A percentile compares a stretch with the other conserved stretches of the same genome.
Conservation (phyloP, 2,797 vertebrate species). For the Sebastes cheni region DNA sequence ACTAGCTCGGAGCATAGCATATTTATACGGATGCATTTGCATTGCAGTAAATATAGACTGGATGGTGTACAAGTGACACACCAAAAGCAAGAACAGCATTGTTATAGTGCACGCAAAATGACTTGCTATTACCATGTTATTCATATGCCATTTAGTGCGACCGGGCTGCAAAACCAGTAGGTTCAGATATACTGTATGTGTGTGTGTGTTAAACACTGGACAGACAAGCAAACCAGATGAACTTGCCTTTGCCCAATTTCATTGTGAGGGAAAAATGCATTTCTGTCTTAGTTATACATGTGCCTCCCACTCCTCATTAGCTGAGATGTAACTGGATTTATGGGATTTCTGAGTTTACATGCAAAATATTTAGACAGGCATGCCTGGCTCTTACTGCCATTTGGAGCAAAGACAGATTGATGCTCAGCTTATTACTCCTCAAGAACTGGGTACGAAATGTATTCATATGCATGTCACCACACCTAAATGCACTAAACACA, state of each 20-base stretch:
- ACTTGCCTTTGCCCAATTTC: not conserved
- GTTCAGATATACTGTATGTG: not conserved
- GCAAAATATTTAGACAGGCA: conserved; percentile 16
- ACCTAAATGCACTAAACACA: not conserved
- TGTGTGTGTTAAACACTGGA: not conserved
- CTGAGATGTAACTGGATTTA: not conserved
- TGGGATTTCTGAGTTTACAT: conserved; percentile 6
- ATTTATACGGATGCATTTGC: not conserved
- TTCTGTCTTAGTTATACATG: not conserved
- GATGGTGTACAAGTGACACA: not conserved
- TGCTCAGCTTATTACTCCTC: not conserved
- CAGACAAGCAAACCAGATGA: not conserved
- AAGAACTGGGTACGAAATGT: not conserved
- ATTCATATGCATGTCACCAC: not conserved
- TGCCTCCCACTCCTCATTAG: not conserved
- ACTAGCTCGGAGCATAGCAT: no score
- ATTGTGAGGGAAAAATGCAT: not conserved
- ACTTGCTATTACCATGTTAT: not conserved
- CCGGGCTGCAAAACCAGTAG: not conserved
- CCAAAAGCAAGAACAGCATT: not conserved
- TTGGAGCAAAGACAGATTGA: conserved; percentile 2
- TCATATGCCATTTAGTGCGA: not conserved
- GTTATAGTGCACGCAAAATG: not conserved
- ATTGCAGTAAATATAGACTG: not conserved
- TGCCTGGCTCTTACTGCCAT: not conserved